Evolutionary conservation across 2,888 invertebrate genomes (phyloP).

Genomic region (Oligia latruncula): DNA sequence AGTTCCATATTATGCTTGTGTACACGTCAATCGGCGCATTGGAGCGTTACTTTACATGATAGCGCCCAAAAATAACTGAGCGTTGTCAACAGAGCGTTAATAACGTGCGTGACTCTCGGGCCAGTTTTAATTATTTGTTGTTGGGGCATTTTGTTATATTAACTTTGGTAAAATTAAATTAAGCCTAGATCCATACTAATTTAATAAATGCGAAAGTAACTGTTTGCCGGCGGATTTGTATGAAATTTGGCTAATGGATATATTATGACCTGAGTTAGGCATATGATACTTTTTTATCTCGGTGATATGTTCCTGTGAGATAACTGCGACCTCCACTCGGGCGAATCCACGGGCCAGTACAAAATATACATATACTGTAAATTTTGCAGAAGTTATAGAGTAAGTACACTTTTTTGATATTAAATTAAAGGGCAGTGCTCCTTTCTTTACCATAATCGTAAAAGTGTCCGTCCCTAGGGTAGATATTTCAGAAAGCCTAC

Average conservation of each 20-base stretch:
- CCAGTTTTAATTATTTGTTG: conserved; percentile 47
- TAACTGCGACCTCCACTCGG: neutral
- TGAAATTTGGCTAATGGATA: neutral
- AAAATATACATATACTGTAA: neutral
- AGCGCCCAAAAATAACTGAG: conserved; percentile 60
- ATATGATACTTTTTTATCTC: neutral
- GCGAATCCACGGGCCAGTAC: neutral
- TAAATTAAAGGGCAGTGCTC: neutral
- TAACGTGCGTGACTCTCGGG: conserved; percentile 45
- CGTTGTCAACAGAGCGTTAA: conserved; percentile 67
- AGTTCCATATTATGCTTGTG: conserved; percentile 65
- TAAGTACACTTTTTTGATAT: neutral
- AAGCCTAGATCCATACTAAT: neutral
- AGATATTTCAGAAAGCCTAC: conserved; percentile 10
- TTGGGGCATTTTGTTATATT: conserved; percentile 20
- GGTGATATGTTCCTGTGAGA: neutral
- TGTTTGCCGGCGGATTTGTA: neutral
- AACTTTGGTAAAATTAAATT: neutral
- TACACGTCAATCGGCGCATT: conserved; percentile 67
- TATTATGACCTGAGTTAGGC: neutral
- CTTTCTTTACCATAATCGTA: neutral
- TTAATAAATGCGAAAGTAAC: neutral
- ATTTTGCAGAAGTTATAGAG: neutral
- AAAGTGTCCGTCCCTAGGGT: neutral
- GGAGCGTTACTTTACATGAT: conserved; percentile 61